Conservation (phyloP, 1,140 invertebrate species). For the Ganaspis sp. region DNA sequence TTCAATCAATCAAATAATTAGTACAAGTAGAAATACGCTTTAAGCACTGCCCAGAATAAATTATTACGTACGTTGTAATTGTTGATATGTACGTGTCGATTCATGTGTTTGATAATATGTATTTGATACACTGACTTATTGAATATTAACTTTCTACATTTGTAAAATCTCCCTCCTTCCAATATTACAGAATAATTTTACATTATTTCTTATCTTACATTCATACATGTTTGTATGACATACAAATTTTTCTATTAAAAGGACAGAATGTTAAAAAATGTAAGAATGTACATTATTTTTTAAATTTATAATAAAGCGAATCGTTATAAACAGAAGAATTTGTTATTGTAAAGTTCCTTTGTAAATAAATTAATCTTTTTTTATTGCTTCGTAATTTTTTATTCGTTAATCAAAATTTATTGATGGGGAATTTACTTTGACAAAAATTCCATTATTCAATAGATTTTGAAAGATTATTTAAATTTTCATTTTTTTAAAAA, state of each 20-base stretch:
- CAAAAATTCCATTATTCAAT: too few relatives aligned
- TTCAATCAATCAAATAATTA: neutral
- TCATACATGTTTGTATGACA: too few relatives aligned
- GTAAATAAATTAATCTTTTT: too few relatives aligned
- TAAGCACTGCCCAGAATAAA: conserved; percentile 19
- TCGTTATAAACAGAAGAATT: neutral
- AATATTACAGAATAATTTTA: neutral
- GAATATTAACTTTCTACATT: neutral
- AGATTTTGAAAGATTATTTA: too few relatives aligned
- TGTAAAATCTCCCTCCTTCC: neutral
- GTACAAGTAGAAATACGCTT: conserved; percentile 16
- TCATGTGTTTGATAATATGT: neutral
- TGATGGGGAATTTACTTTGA: too few relatives aligned
- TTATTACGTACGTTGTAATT: neutral
- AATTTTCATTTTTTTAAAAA: too few relatives aligned
- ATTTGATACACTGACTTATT: neutral
- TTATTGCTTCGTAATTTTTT: too few relatives aligned
- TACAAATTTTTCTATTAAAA: neutral
- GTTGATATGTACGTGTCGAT: neutral
- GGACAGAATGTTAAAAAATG: neutral
- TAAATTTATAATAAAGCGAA: conserved; percentile 18
- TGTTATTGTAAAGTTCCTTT: neutral
- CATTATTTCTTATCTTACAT: neutral
- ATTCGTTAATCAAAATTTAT: too few relatives aligned
- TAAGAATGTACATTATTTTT: conserved; percentile 9